A percentile compares a stretch with the other conserved stretches of the same genome.
These are phyloP conservation scores for Noturus placidus DNA, from an alignment of 2,113 vertebrate genomes.

Conservation along the genomic window DNA sequence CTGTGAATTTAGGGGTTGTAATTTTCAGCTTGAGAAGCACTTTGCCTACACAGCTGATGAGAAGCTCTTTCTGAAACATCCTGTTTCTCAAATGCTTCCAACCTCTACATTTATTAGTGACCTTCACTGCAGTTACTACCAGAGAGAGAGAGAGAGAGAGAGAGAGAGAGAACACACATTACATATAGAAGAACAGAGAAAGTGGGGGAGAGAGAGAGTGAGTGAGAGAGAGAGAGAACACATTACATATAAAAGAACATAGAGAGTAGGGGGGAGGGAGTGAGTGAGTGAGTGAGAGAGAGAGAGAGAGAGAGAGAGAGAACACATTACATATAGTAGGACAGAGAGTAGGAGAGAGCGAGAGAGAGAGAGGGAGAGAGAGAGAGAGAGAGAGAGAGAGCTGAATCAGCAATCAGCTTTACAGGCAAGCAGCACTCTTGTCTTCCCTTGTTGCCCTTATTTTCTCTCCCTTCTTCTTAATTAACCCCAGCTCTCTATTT, in stretches of 20 bases:
- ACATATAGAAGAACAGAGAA: slow-evolving; percentile 11
- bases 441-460: slow-evolving; percentile 41
- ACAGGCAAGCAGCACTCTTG: slow-evolving; percentile 37
- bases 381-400: slow-evolving; percentile 53
- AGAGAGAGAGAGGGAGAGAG: slow-evolving; percentile 47
- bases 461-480: slow-evolving; percentile 43
- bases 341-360: slow-evolving; percentile 52
- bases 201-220: slow-evolving; percentile 58
- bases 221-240: slow-evolving; percentile 50
- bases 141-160: neutral
- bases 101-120: slow-evolving; percentile 15
- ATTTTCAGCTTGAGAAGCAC: slow-evolving; percentile 29
- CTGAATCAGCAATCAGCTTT: slow-evolving; percentile 53
- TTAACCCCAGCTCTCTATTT: slow-evolving; percentile 50
- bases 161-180: neutral
- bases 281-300: too few species aligned
- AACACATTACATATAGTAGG: slow-evolving; percentile 16
- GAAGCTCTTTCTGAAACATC: slow-evolving; percentile 6
- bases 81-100: slow-evolving; percentile 12
- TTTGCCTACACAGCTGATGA: slow-evolving; percentile 16
- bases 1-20: slow-evolving; percentile 11
- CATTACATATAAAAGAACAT: too few species aligned
- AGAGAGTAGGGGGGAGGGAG: too few species aligned
- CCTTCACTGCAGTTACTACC: slow-evolving; percentile 24
- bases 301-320: neutral